These are phyloP conservation scores for Apotomis turbidana DNA, from an alignment of 2,888 invertebrate genomes.

Conservation along the genomic window DNA sequence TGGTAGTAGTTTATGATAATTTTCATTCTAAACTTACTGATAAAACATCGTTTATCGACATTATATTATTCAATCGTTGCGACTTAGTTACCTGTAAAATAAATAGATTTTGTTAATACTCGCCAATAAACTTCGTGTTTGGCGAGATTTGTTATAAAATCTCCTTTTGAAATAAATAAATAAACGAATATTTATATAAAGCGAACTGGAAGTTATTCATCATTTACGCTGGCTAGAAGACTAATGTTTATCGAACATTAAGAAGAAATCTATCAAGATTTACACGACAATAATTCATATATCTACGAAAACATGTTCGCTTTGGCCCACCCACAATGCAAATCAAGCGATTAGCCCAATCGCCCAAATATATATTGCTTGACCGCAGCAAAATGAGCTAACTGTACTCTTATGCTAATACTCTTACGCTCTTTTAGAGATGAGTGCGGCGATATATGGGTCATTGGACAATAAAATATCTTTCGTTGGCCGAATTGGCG, in stretches of 20 bases:
- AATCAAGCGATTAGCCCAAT: slow-evolving; percentile 37
- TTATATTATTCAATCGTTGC: neutral
- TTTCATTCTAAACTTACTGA: neutral
- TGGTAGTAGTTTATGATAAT: too few relatives aligned
- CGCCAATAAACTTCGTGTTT: too few relatives aligned
- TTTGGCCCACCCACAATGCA: slow-evolving; percentile 33
- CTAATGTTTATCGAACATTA: neutral
- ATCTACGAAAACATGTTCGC: slow-evolving; percentile 11
- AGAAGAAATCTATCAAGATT: slow-evolving; percentile 12
- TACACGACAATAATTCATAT: slow-evolving; percentile 14
- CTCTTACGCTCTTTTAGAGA: slow-evolving; percentile 8
- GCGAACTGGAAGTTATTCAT: neutral
- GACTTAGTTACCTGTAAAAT: neutral
- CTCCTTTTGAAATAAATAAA: too few relatives aligned
- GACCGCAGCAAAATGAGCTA: neutral
- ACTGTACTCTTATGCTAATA: too few relatives aligned
- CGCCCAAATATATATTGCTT: slow-evolving; percentile 28
- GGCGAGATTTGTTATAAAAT: too few relatives aligned
- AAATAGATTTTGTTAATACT: neutral
- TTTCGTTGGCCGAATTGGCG: slow-evolving; percentile 34
- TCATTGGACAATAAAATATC: slow-evolving; percentile 39
- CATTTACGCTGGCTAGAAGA: neutral
- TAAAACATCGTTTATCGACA: too few relatives aligned
- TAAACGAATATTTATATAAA: too few relatives aligned
- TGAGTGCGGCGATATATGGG: slow-evolving; percentile 24